A percentile compares a stretch with the other conserved stretches of the same genome.
Conservation (phyloP, 2,797 vertebrate genomes). For the Cichlasoma orientale region DNA sequence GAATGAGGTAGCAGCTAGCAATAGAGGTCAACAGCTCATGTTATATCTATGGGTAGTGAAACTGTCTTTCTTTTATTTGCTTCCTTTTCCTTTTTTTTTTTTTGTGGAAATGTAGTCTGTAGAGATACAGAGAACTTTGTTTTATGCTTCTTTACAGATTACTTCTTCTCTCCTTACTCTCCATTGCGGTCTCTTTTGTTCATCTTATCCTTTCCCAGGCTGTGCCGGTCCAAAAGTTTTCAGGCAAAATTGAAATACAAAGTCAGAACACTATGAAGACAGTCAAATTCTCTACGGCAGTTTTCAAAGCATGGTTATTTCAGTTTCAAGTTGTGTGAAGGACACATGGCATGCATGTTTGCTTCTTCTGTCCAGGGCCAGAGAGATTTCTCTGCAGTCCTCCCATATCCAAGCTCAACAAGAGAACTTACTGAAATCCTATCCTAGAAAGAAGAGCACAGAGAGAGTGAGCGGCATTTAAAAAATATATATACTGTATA, state of each 20-base stretch:
- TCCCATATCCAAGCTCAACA: constrained; percentile 25
- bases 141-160: constrained; percentile 37
- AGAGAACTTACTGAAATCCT: constrained; percentile 46
- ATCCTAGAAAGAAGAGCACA: constrained; percentile 52
- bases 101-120: constrained; percentile 11
- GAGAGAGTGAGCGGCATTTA: constrained; percentile 36
- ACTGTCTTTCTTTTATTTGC: too few relatives aligned
- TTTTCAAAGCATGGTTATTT: constrained; percentile 49
- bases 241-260: constrained; percentile 22
- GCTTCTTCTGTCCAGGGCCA: not conserved
- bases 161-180: constrained; percentile 1
- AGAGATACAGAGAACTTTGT: constrained; percentile 1
- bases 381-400: constrained; percentile 1
- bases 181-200: constrained; percentile 26
- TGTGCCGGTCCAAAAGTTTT: constrained; percentile 30
- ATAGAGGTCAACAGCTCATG: too few relatives aligned
- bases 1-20: too few relatives aligned
- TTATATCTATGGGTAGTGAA: too few relatives aligned
- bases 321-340: constrained; percentile 44
- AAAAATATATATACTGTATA: not conserved
- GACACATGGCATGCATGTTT: constrained; percentile 40
- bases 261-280: constrained; percentile 16
- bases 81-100: not conserved
- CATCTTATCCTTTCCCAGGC: constrained; percentile 24
- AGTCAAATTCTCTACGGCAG: constrained; percentile 37